phyloP scores from a whole-genome alignment of 1,140 invertebrate genomes.

The Gryon sp. region DNA sequence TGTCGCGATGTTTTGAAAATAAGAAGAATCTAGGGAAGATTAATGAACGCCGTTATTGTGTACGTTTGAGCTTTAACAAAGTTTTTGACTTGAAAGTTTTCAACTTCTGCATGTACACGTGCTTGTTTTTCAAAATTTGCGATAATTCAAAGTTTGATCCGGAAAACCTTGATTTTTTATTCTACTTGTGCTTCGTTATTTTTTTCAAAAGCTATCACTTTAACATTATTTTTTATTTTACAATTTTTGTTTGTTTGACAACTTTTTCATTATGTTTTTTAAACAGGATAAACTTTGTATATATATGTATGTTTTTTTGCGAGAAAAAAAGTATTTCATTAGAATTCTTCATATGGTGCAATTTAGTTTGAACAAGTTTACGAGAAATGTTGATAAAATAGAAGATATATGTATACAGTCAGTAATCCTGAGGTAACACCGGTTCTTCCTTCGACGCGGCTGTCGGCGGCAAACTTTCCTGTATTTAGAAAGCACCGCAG shows the following conservation, averaged over 20 bases:
- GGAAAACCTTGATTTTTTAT: too few relatives aligned
- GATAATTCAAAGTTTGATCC: slow-evolving; percentile 37
- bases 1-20: slow-evolving; percentile 34
- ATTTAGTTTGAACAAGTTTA: slow-evolving; percentile 49
- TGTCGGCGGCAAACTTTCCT: slow-evolving; percentile 48
- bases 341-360: slow-evolving; percentile 35
- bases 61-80: slow-evolving; percentile 19
- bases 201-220: background rate
- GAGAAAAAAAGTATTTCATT: slow-evolving; percentile 17
- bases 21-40: slow-evolving; percentile 21
- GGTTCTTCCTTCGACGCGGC: slow-evolving; percentile 39
- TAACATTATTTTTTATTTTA: too few relatives aligned
- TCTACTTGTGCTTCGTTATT: too few relatives aligned
- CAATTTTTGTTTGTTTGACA: too few relatives aligned
- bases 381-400: slow-evolving; percentile 52
- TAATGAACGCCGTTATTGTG: slow-evolving; percentile 29
- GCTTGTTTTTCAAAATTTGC: slow-evolving; percentile 32
- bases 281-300: too few relatives aligned
- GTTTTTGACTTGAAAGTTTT: slow-evolving; percentile 14
- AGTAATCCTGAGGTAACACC: slow-evolving; percentile 50
- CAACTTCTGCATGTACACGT: slow-evolving; percentile 13
- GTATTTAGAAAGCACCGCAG: slow-evolving; percentile 42
- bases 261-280: too few relatives aligned
- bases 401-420: slow-evolving; percentile 45
- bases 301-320: slow-evolving; percentile 3